phyloP scores from a whole-genome alignment of 2,113 vertebrate genomes.

The Cromileptes altivelis region DNA sequence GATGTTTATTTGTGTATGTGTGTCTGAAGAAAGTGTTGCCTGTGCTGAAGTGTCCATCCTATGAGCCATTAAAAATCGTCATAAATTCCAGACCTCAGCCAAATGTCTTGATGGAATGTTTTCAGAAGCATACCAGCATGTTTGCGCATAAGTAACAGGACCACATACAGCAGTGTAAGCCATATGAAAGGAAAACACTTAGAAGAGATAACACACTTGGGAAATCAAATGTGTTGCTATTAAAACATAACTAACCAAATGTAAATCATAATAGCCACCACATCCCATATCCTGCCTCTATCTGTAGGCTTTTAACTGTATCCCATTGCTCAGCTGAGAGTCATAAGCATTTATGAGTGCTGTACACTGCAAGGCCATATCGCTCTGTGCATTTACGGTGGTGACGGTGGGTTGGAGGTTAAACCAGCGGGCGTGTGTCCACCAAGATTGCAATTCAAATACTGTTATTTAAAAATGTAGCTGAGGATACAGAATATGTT shows the following conservation, averaged over 20 bases:
- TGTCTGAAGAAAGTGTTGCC: not conserved
- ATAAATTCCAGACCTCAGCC: not conserved
- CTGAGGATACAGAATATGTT: not conserved
- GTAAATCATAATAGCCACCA: constrained; percentile 45
- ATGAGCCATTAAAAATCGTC: not conserved
- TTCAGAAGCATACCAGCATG: not conserved
- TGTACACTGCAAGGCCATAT: constrained; percentile 30
- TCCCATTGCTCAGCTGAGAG: constrained; percentile 50
- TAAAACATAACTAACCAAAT: constrained; percentile 55
- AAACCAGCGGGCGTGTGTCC: not conserved
- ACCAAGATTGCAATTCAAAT: not conserved
- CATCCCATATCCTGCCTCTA: constrained; percentile 18
- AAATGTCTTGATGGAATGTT: not conserved
- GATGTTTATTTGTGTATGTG: not conserved
- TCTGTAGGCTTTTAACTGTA: constrained; percentile 40
- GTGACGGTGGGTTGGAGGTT: constrained; percentile 12
- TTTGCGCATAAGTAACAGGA: not conserved
- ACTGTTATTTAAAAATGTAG: not conserved
- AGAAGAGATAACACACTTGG: constrained; percentile 39
- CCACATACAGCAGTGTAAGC: not conserved
- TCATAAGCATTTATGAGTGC: constrained; percentile 43
- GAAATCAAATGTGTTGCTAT: constrained; percentile 57
- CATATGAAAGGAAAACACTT: constrained; percentile 24
- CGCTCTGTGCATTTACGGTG: constrained; percentile 13
- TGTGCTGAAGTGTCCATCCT: not conserved